Evolutionary conservation across 2,113 vertebrate species (phyloP).

Genomic region (Clarias macrocephalus): DNA sequence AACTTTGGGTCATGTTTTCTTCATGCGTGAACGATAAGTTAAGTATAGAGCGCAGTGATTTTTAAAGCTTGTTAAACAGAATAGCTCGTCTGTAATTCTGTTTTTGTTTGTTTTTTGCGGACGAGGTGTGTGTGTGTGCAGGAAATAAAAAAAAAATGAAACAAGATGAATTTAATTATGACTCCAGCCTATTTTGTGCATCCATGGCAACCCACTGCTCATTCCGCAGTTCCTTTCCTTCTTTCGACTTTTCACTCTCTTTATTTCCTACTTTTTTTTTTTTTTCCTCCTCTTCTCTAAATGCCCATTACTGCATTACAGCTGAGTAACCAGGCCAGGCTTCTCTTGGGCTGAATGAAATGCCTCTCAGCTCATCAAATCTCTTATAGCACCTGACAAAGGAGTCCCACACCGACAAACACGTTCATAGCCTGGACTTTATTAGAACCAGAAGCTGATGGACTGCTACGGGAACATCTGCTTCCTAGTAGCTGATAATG

Average conservation of each 20-base stretch:
- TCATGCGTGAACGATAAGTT: neutral
- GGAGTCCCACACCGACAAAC: conserved; percentile 5
- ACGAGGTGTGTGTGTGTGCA: neutral
- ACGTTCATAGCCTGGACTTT: conserved; percentile 21
- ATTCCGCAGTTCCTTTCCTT: conserved; percentile 37
- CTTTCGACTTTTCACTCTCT: conserved; percentile 6
- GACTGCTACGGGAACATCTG: conserved; percentile 26
- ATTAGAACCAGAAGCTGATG: conserved; percentile 10
- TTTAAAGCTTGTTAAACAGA: neutral
- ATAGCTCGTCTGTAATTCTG: neutral
- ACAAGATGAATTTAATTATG: conserved; percentile 43
- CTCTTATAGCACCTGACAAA: conserved; percentile 45
- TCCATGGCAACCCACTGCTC: conserved; percentile 45
- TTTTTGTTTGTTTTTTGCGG: neutral
- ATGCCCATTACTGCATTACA: conserved; percentile 40
- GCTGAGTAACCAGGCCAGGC: conserved; percentile 36
- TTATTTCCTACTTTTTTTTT: neutral
- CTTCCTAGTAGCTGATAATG: neutral
- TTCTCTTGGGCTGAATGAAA: conserved; percentile 48
- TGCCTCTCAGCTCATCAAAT: conserved; percentile 43
- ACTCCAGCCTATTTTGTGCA: conserved; percentile 14
- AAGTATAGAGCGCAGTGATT: neutral
- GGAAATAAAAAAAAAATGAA: neutral
- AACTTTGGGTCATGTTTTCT: neutral
- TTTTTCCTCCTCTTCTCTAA: neutral